phyloP scores from a whole-genome alignment of 1,140 invertebrate genomes.

The Anagrus nilaparvatae region DNA sequence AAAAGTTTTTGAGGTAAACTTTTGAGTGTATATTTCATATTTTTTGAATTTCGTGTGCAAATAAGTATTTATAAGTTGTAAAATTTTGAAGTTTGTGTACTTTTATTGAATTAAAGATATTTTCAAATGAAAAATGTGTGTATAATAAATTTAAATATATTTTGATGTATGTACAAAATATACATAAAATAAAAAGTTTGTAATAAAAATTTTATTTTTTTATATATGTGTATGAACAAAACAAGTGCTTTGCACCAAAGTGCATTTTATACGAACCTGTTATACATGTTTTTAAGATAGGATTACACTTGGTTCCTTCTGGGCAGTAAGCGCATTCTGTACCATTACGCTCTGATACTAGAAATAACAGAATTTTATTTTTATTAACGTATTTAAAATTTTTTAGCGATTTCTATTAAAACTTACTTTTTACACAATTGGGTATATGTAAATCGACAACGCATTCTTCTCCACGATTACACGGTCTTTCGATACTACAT shows the following conservation, averaged over 20 bases:
- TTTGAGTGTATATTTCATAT: too few species aligned
- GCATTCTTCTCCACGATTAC: conserved; percentile 55
- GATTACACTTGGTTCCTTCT: conserved; percentile 61
- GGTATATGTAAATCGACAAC: conserved; percentile 67
- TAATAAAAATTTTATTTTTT: too few species aligned
- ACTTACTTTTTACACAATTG: conserved; percentile 62
- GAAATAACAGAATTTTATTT: conserved; percentile 8
- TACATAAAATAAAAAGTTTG: too few species aligned
- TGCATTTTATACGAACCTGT: conserved; percentile 49
- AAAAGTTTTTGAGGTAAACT: too few species aligned
- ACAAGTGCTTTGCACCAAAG: neutral
- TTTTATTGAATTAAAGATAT: too few species aligned
- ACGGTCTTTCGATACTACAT: conserved; percentile 58
- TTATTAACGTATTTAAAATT: conserved; percentile 3
- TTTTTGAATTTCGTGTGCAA: too few species aligned
- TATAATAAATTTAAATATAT: too few species aligned
- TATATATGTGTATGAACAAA: too few species aligned
- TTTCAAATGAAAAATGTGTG: too few species aligned
- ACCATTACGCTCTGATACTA: conserved; percentile 23
- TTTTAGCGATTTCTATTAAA: conserved; percentile 10
- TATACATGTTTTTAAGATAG: conserved; percentile 62
- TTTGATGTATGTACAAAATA: too few species aligned
- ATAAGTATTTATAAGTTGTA: too few species aligned
- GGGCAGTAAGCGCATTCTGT: conserved; percentile 62
- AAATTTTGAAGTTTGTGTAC: too few species aligned